Percentiles rank a stretch among this genome's conserved stretches.
phyloP scores from a whole-genome alignment of 2,888 invertebrate species.

The Leptinotarsa tumamoca region DNA sequence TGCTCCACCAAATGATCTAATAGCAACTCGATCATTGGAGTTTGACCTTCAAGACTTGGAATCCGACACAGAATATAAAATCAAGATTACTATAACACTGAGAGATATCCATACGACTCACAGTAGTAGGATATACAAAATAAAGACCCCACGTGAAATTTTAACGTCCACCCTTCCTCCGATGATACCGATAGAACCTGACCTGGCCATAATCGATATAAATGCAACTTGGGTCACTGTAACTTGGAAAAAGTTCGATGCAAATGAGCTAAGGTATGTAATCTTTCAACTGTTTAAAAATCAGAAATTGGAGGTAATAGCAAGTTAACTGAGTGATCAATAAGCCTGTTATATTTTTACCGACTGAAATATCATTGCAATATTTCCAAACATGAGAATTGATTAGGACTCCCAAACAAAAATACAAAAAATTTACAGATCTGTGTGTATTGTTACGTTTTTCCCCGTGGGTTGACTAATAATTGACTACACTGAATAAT shows the following conservation, averaged over 20 bases:
- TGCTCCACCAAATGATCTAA: constrained; percentile 86
- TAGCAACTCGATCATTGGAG: constrained; percentile 87
- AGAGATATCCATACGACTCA: constrained; percentile 83
- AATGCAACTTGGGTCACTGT: constrained; percentile 84
- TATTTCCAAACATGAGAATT: too few species aligned
- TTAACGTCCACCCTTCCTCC: constrained; percentile 70
- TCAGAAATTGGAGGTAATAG: too few species aligned
- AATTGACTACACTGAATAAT: too few species aligned
- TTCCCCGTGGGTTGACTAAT: too few species aligned
- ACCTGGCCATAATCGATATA: constrained; percentile 78
- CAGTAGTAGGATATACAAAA: constrained; percentile 80
- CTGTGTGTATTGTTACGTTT: too few species aligned
- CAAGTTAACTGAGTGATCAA: too few species aligned
- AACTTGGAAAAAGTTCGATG: constrained; percentile 85
- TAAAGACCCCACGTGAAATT: constrained; percentile 75
- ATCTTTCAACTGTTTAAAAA: too few species aligned
- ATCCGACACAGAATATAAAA: constrained; percentile 84
- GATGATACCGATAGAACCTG: constrained; percentile 78
- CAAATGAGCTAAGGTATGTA: constrained; percentile 74
- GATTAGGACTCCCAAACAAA: too few species aligned
- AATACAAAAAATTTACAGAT: too few species aligned
- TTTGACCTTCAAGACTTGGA: constrained; percentile 83
- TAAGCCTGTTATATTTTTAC: too few species aligned
- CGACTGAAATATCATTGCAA: too few species aligned
- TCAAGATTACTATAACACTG: constrained; percentile 83